These are phyloP conservation scores for Littorina saxatilis DNA, from an alignment of 1,140 invertebrate species.

Conservation along the genomic window DNA sequence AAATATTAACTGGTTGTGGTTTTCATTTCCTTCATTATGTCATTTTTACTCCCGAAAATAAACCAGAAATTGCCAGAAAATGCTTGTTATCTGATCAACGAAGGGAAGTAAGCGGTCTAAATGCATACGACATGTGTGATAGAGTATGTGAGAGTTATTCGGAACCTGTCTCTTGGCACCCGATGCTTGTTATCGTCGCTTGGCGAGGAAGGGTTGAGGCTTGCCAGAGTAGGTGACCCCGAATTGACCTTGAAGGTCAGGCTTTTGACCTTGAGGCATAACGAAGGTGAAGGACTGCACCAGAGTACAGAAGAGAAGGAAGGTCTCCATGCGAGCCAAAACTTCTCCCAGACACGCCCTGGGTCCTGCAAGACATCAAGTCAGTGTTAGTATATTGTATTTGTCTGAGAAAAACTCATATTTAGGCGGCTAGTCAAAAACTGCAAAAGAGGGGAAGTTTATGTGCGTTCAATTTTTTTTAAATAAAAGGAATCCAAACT, in stretches of 20 bases:
- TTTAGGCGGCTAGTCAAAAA: too few species aligned
- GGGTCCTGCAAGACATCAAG: conserved; percentile 31
- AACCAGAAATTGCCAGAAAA: not conserved
- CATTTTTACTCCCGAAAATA: not conserved
- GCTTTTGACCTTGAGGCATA: not conserved
- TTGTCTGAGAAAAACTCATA: too few species aligned
- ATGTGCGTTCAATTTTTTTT: too few species aligned
- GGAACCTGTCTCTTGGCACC: too few species aligned
- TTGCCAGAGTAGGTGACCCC: not conserved
- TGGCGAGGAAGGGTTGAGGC: not conserved
- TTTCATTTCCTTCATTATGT: not conserved
- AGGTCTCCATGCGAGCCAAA: conserved; percentile 43
- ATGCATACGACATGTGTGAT: too few species aligned
- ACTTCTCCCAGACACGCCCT: conserved; percentile 47
- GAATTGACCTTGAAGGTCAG: not conserved
- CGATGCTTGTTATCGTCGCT: not conserved
- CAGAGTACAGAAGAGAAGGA: conserved; percentile 39
- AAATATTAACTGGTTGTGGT: not conserved
- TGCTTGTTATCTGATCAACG: not conserved
- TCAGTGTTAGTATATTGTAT: too few species aligned
- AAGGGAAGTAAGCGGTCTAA: too few species aligned
- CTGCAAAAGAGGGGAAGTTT: too few species aligned
- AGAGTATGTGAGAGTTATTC: too few species aligned
- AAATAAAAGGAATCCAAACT: too few species aligned
- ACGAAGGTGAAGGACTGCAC: conserved; percentile 45